Evolutionary conservation across 2,113 vertebrate species (phyloP).

Genomic region (Canis aureus): DNA sequence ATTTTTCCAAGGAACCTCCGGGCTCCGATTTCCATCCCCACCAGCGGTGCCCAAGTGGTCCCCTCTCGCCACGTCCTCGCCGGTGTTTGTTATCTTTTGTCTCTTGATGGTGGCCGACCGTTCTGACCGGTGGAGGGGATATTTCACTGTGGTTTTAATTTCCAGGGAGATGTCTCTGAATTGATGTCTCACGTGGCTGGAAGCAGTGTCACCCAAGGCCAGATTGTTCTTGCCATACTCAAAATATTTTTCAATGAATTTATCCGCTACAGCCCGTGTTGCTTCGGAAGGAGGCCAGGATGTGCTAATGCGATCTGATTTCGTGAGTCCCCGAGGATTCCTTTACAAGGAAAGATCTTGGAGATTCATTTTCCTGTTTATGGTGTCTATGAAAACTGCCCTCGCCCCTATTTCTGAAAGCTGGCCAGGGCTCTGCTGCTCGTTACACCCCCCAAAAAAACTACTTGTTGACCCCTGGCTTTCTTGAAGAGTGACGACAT

Average conservation of each 20-base stretch:
- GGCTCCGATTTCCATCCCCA: not conserved
- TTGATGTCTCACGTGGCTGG: slow-evolving; percentile 25
- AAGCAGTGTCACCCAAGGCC: slow-evolving; percentile 17
- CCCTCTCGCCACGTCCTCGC: not conserved
- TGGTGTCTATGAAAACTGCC: slow-evolving; percentile 45
- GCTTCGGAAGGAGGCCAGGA: slow-evolving; percentile 70
- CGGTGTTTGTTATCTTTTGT: not conserved
- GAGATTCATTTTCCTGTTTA: slow-evolving; percentile 76
- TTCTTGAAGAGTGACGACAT: not conserved
- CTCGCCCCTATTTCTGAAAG: not conserved
- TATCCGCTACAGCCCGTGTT: slow-evolving; percentile 76
- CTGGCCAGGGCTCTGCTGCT: not conserved
- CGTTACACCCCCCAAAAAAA: not conserved
- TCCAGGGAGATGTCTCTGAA: slow-evolving; percentile 51
- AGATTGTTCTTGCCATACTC: slow-evolving; percentile 67
- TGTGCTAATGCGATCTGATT: slow-evolving; percentile 78
- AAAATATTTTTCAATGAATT: slow-evolving; percentile 70
- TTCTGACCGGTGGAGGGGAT: not conserved
- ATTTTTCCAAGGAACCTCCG: not conserved
- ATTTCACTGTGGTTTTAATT: not conserved
- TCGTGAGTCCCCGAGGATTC: slow-evolving; percentile 78
- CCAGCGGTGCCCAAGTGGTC: not conserved
- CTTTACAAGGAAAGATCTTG: slow-evolving; percentile 66
- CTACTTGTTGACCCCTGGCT: not conserved
- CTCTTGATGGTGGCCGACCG: not conserved